Evolutionary conservation across 2,888 invertebrate species (phyloP), one percentile per base, ranked within the genome.

Genomic region (Drosophila recens): DNA sequence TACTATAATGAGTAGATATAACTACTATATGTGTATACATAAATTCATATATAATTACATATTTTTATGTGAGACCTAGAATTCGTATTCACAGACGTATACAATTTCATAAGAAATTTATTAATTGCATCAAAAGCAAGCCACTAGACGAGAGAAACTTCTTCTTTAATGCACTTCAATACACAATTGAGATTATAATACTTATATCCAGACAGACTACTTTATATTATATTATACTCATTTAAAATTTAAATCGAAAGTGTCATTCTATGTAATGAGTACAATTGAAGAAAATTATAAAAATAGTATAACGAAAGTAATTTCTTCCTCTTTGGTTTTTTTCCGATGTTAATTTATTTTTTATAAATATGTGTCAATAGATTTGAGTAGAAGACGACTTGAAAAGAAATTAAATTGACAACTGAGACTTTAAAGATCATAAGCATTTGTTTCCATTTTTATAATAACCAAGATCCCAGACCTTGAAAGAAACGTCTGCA

Each of bases 61-160:
- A 4, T 23, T 23, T 30, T 20, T 20, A n/a, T 10, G n/a, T n/a
- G 10, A 23, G 45, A 45, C 10, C 23, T 36, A 54, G 42, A 40
- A 17, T 30, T 33, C 17, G 33, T n/a, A 56, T 34, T 42, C 5
- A 30, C n/a, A 42, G 36, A 20, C 13, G 17, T 61, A 69, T 66
- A 30, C n/a, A 10, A 61, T 67, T 68, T 66, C 17, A 40, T 10
- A 23, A 48, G 30, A 43, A 45, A 57, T 51, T 40, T 58, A 40
- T 56, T 73, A 69, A 69, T 83, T 83, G 56, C 15, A 61, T 77
- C 66, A 77, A 67, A n/a, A 52, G 45, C 11, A 43, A 67, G 23
- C 42, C 58, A 64, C 52, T 51, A 65, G 15, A 17, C 43, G 23
- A 56, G 56, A 66, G 11, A 27, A 46, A 38, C n/a, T 30, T 30